Percentiles rank a stretch among this genome's conserved stretches.
These are phyloP conservation scores for Aix galericulata DNA, from an alignment of 2,113 vertebrate genomes.

Conservation along the genomic window DNA sequence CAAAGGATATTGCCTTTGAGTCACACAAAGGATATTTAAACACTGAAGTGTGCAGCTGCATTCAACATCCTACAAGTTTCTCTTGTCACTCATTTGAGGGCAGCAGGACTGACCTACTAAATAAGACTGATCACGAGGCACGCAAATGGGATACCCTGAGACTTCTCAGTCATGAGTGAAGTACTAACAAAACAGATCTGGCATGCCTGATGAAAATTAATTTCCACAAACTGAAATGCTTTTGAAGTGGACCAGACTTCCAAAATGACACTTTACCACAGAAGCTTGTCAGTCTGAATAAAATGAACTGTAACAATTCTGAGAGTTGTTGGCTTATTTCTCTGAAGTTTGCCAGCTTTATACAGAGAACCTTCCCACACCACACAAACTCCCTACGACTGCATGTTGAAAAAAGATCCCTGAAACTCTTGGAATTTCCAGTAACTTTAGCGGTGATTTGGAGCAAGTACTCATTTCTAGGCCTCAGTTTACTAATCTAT, in stretches of 20 bases:
- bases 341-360: neutral
- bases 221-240: neutral
- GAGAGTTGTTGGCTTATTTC: neutral
- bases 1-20: neutral
- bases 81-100: neutral
- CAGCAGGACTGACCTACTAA: neutral
- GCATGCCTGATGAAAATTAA: neutral
- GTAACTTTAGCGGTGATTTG: neutral
- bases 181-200: neutral
- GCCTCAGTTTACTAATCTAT: neutral
- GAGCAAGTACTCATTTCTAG: neutral
- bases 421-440: neutral
- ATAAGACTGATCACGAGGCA: neutral
- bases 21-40: neutral
- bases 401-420: neutral
- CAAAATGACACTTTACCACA: neutral
- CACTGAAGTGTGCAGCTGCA: rapidly evolving
- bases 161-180: neutral
- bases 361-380: neutral
- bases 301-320: neutral
- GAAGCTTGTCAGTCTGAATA: neutral
- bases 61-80: neutral
- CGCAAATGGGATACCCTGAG: neutral
- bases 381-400: neutral
- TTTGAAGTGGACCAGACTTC: neutral